Conservation (phyloP, 2,113 vertebrate species). For the Gopherus evgoodei region DNA sequence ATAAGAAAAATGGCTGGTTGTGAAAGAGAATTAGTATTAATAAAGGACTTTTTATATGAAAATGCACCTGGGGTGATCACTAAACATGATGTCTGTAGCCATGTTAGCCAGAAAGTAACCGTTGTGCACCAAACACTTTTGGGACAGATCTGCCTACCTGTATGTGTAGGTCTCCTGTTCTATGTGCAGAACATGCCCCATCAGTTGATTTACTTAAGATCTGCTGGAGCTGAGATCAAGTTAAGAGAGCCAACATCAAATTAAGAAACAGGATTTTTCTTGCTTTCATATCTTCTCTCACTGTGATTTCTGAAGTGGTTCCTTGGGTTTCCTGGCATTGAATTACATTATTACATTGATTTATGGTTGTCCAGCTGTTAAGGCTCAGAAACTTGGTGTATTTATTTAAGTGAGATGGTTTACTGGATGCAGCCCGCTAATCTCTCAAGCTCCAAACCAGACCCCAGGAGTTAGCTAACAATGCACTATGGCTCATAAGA, state of each 20-base stretch:
- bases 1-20: background rate
- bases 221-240: background rate
- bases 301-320: background rate
- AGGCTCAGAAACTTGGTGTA: background rate
- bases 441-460: background rate
- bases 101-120: background rate
- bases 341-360: background rate
- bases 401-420: background rate
- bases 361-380: background rate
- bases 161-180: background rate
- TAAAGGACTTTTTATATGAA: background rate
- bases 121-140: accelerated
- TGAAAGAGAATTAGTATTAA: background rate
- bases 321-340: background rate
- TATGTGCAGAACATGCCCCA: background rate
- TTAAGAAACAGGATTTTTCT: background rate
- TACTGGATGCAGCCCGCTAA: background rate
- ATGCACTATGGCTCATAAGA: background rate
- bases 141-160: background rate
- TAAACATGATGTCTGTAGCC: background rate
- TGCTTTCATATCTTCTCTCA: background rate
- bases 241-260: background rate
- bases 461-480: background rate
- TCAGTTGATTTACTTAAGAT: background rate
- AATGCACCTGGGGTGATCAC: background rate